Conservation (phyloP, 2,797 vertebrate species). For the Phalanger gymnotis region DNA sequence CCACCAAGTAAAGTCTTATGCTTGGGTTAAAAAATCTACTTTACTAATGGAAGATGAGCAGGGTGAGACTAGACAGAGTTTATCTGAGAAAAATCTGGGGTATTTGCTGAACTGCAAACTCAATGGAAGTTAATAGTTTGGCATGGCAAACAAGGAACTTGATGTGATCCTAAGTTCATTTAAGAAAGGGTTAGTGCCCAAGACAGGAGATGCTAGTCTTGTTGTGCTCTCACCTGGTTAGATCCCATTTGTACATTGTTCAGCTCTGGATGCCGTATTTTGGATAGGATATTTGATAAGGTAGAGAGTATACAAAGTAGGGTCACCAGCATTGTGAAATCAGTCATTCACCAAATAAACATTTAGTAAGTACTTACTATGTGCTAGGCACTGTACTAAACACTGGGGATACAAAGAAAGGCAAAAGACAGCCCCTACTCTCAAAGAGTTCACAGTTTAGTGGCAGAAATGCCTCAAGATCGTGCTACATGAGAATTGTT, state of each 20-base stretch:
- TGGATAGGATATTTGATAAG: neutral
- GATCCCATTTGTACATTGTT: neutral
- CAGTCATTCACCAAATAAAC: neutral
- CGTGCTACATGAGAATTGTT: neutral
- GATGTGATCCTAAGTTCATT: neutral
- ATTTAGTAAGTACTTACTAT: neutral
- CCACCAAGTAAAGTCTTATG: neutral
- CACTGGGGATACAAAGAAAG: neutral
- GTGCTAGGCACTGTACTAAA: neutral
- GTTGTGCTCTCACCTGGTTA: neutral
- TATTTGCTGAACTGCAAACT: neutral
- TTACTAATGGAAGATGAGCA: neutral
- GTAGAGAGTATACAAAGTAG: neutral
- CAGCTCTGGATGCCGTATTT: neutral
- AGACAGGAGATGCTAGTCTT: neutral
- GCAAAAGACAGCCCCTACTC: neutral
- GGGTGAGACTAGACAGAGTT: neutral
- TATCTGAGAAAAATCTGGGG: neutral
- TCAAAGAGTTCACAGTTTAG: neutral
- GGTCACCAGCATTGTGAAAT: neutral
- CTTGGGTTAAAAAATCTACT: neutral
- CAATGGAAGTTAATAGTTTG: neutral
- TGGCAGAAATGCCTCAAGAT: neutral
- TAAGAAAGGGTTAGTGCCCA: neutral
- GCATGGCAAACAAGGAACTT: neutral